Evolutionary conservation across 2,888 invertebrate genomes (phyloP).

Genomic region (Hydrotaea diabolus): DNA sequence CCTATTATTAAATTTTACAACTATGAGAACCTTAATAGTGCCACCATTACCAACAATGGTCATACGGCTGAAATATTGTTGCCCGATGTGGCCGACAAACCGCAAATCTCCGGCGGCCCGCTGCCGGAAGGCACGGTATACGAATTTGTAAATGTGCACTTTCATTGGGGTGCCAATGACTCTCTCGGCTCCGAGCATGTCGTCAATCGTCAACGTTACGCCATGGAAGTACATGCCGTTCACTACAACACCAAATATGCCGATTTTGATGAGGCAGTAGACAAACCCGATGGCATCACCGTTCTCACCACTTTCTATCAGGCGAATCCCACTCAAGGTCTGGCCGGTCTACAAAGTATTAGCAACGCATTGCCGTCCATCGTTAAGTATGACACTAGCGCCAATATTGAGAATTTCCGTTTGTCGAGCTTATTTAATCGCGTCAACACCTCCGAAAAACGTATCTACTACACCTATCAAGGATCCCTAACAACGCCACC

Average conservation of each 20-base stretch:
- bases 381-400: conserved; percentile 57
- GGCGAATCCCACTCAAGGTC: conserved; percentile 45
- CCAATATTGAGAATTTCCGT: conserved; percentile 61
- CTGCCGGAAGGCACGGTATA: conserved; percentile 65
- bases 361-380: conserved; percentile 61
- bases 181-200: conserved; percentile 70
- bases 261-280: conserved; percentile 64
- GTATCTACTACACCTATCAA: conserved; percentile 65
- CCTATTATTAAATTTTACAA: conserved; percentile 60
- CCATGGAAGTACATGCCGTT: conserved; percentile 70
- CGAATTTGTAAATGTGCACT: conserved; percentile 69
- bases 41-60: conserved; percentile 64
- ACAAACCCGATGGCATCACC: conserved; percentile 66
- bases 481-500: conserved; percentile 69
- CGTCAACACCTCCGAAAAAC: conserved; percentile 46
- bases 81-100: conserved; percentile 62
- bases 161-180: conserved; percentile 70
- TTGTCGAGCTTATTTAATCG: conserved; percentile 56
- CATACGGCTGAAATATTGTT: conserved; percentile 67
- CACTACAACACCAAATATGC: conserved; percentile 68
- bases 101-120: conserved; percentile 72
- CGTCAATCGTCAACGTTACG: conserved; percentile 67
- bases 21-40: conserved; percentile 55
- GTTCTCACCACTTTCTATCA: conserved; percentile 62
- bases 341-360: conserved; percentile 61